Evolutionary conservation across 2,888 invertebrate genomes (phyloP), one percentile per base, ranked within the genome.

Genomic region (Busseola fusca): DNA sequence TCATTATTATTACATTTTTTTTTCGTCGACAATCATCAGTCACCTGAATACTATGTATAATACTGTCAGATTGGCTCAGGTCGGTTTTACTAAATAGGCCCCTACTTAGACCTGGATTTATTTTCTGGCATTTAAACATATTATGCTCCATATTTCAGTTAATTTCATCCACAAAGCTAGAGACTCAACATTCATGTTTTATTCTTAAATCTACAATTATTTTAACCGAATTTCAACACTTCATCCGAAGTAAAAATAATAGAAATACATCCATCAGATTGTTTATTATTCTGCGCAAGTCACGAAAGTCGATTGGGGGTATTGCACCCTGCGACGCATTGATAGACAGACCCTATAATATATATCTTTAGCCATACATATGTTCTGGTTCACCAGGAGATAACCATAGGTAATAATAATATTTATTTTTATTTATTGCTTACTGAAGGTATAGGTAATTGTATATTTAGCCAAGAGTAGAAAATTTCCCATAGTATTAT

Each of bases 201-300:
- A 40, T 48, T 21, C 42, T 18, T 70, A 40, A 42, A 75, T 25
- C 21, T n/a, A 25, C 21, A 45, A 52, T 30, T 34, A 40, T 40
- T 40, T 40, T 40, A 37, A 67, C 10, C 45, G 34, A 42, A 27
- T 57, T 48, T 14, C 27, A 52, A 21, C 30, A 64, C 57, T 72
- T 78, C 37, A 50, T 58, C 14, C 1, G n/a, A 25, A 30, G 57
- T 45, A n/a, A 50, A 45, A 52, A 48, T 62, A 52, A 45, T 37
- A 60, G 34, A 50, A 59, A 59, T 34, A 37, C 34, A 40, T 27
- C 30, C 1, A 54, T 16, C 6, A 18, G n/a, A 59, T 45, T 62
- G 69, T 56, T 62, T 69, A 76, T 63, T 62, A 63, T 58, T 65
- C 78, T 78, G 78, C 80, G 80, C 76, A 78, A 71, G 78, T 80